Base-by-base conservation (phyloP, 1,140 invertebrate genomes). In the Zophobas morio region DNA sequence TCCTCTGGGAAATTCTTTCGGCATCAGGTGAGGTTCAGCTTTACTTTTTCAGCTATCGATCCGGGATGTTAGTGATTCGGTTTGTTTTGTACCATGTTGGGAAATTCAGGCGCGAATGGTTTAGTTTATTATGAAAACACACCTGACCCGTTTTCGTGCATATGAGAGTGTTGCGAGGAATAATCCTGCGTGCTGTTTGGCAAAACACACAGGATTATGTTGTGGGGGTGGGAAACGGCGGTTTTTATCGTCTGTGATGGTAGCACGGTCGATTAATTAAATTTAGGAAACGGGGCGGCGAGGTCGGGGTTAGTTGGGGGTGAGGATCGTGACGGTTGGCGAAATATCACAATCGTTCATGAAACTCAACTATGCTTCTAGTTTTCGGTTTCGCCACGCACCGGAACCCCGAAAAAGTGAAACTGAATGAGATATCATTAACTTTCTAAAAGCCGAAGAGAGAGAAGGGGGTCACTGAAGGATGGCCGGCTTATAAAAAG, bases 81-180 rank as follows among this genome's bases (percentile, higher is more conserved):
- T 36, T 32, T 40, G n/a, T 39, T 6, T 33, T 39, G 34, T 60
- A n/a, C 40, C 40, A 66, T 66, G 40, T 42, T 39, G 42, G 42
- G 60, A 66, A 66, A 42, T 66, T 66, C 42, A 32, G 35, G 35
- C 8, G 6, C 8, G 57, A 63, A 63, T 63, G 57, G n/a, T 63
- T 63, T 39, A 66, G 37, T 42, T 66, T 66, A 40, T 42, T 60
- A 66, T 66, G 60, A 32, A 66, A 66, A 66, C 60, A 66, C 20
- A 66, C 42, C 20, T 66, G 60, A 66, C 60, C 60, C 60, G 42
- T 6, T 66, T 66, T 66, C 36, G 36, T 39, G 36, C 36, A 40
- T 63, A 60, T 42, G 35, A 37, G 39, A 51, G 49, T 51, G 49
- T 46, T 51, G n/a, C 6, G 2, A n/a, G 36, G 60, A 42, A 40